Percentiles rank a stretch among this genome's conserved stretches.
Evolutionary conservation across 2,113 vertebrate genomes (phyloP).

Genomic region (Odontesthes bonariensis): DNA sequence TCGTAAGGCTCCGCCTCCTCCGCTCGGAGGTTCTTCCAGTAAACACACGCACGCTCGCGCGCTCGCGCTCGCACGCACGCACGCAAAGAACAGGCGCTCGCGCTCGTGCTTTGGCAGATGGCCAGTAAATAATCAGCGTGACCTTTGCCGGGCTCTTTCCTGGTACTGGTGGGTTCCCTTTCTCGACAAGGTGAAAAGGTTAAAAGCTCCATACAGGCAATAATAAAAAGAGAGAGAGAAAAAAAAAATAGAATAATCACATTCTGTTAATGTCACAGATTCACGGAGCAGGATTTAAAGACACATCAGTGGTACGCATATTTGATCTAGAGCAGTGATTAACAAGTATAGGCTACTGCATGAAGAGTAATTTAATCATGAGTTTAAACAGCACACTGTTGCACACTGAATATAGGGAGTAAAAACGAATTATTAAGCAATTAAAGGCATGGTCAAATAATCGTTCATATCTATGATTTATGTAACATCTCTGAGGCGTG

Average conservation of each 20-base stretch:
- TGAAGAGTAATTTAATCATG: too few species aligned
- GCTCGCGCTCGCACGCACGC: constrained; percentile 48
- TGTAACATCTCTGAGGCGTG: too few species aligned
- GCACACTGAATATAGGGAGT: too few species aligned
- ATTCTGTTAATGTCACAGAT: too few species aligned
- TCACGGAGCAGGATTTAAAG: not conserved
- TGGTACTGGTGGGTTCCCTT: constrained; percentile 82
- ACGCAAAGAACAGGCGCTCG: constrained; percentile 41
- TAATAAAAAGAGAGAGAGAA: not conserved
- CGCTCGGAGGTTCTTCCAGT: constrained; percentile 77
- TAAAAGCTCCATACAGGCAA: constrained; percentile 49
- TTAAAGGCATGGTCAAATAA: too few species aligned
- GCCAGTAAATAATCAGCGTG: constrained; percentile 84
- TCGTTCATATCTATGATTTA: too few species aligned
- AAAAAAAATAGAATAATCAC: not conserved
- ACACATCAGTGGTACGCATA: too few species aligned
- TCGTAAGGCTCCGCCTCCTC: constrained; percentile 82
- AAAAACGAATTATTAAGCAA: too few species aligned
- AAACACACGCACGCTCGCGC: constrained; percentile 64
- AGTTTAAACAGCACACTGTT: too few species aligned
- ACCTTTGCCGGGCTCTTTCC: constrained; percentile 85
- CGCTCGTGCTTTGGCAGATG: constrained; percentile 70
- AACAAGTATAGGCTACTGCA: too few species aligned
- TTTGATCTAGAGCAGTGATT: not conserved
- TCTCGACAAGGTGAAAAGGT: constrained; percentile 80